Percentiles rank a stretch among this genome's conserved stretches.
Evolutionary conservation across 2,113 vertebrate species (phyloP).

Genomic region (Gallinago paraguaiae): DNA sequence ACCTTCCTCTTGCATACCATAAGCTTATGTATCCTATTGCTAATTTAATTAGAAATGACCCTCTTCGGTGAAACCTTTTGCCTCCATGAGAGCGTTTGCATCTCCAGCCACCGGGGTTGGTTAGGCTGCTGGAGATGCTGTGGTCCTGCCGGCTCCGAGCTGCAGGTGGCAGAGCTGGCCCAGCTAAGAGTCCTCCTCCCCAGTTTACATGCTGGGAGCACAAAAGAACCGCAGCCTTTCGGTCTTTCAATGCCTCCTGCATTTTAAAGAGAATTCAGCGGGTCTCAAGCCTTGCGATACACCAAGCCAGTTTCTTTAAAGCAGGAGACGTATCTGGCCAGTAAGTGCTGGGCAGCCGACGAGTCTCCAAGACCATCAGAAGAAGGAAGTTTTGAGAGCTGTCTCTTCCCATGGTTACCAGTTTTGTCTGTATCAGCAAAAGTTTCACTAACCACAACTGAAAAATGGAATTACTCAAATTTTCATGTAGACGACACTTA

Average conservation of each 20-base stretch:
- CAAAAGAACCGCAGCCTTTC: not conserved
- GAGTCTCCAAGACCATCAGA: not conserved
- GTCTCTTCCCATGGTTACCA: not conserved
- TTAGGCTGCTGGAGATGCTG: accelerated
- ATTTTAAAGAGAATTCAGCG: not conserved
- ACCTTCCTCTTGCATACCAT: not conserved
- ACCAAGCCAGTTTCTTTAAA: not conserved
- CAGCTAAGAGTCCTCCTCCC: slow-evolving; percentile 7
- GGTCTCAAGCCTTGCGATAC: not conserved
- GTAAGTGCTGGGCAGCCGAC: not conserved
- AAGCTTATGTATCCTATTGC: not conserved
- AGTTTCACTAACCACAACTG: not conserved
- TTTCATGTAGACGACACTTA: not conserved
- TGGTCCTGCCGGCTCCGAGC: slow-evolving; percentile 46
- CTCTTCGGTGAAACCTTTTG: not conserved
- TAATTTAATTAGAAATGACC: not conserved
- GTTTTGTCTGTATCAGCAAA: not conserved
- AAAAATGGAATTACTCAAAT: not conserved
- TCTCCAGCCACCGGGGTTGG: accelerated
- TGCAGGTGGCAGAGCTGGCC: slow-evolving; percentile 76
- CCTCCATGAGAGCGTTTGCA: not conserved
- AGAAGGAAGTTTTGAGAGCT: not conserved
- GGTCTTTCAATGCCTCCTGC: not conserved
- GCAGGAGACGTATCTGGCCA: not conserved
- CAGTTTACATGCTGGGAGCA: not conserved